Evolutionary conservation across 1,140 invertebrate genomes (phyloP), one percentile per base, ranked within the genome.

Genomic region (Spodoptera litura): DNA sequence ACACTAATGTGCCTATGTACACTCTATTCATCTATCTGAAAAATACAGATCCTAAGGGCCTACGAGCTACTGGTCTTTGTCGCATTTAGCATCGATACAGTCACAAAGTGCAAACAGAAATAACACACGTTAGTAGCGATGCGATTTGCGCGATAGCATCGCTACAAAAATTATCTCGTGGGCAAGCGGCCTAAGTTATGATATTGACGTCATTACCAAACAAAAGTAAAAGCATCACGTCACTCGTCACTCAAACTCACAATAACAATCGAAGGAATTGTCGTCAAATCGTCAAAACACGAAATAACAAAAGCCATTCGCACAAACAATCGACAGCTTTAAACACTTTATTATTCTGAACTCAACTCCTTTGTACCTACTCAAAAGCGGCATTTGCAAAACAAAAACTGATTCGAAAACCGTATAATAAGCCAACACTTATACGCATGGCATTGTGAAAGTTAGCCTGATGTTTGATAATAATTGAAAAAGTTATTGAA

Each of bases 401-500:
- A 78, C 76, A 78, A 78, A 70, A 78, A 68, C 64, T 52, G 64
- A 52, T 68, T 68, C 31, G 0, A n/a, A 71, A 49, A 8, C 15
- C 76, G 49, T 52, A 51, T 78, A 12, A 38, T 72, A 10, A 38
- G 13, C 53, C 35, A 71, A 53, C 76, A 53, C 49, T 79, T 66
- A 44, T 73, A 79, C 20, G 70, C 66, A 38, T 52, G n/a, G 68
- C 25, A 73, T 79, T 79, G 78, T 79, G 51, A 56, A 79, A 73
- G 49, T 79, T 73, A 44, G 64, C 3, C 15, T 15, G 56, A 56
- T 56, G 49, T 73, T 79, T 73, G 59, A 73, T 79, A 73, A 79
- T 79, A 79, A 79, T 79, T 79, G 78, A 74, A 79, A 79, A 79
- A 79, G 70, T 79, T 79, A 79, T 79, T 79, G 78, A 79, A 79